Evolutionary conservation across 2,888 invertebrate genomes (phyloP).

Genomic region (Monoplex corrugatus): DNA sequence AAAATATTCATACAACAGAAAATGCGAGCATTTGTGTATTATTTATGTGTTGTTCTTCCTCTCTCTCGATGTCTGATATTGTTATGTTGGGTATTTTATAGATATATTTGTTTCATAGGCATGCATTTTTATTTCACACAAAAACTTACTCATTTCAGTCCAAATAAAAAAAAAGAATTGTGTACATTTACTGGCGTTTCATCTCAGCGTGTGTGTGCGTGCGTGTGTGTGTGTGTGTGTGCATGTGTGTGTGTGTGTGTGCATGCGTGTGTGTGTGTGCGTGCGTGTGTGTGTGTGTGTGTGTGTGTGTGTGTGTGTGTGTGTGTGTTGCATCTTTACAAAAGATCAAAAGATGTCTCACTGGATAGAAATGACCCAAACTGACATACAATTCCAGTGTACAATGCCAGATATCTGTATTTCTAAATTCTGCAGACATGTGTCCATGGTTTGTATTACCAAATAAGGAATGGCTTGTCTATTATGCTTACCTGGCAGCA

Average conservation of each 20-base stretch:
- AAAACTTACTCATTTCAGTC: neutral
- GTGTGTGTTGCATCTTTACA: neutral
- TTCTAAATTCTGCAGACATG: too few species aligned
- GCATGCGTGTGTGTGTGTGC: neutral
- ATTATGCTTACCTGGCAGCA: too few species aligned
- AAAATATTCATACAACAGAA: too few species aligned
- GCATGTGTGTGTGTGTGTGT: neutral
- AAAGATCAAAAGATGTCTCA: neutral
- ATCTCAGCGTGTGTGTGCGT: neutral
- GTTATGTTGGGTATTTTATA: neutral
- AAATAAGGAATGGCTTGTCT: too few species aligned
- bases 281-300: constrained; percentile 13
- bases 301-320: constrained; percentile 24
- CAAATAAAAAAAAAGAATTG: neutral
- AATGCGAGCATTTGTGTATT: too few species aligned
- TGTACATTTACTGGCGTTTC: neutral
- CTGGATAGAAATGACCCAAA: too few species aligned
- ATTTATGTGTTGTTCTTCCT: too few species aligned
- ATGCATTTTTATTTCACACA: neutral
- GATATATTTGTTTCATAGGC: neutral
- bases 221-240: neutral
- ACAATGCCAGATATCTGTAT: too few species aligned
- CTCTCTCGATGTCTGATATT: too few species aligned
- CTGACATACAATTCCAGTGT: too few species aligned
- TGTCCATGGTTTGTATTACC: too few species aligned